Evolutionary conservation across 2,888 invertebrate species (phyloP).

Genomic region (Drosophila mayaguana): DNA sequence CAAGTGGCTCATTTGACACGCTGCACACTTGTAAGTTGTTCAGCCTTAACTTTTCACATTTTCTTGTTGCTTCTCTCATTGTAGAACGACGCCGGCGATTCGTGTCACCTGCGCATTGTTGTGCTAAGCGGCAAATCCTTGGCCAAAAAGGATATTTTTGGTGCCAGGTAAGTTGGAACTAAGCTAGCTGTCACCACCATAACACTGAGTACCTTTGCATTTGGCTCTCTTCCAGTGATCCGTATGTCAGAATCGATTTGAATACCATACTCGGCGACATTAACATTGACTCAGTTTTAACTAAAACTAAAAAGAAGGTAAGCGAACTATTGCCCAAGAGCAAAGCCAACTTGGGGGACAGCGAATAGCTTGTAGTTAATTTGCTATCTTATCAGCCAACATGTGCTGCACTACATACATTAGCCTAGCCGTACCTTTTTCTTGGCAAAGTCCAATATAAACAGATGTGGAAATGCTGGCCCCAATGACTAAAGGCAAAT

Average conservation of each 20-base stretch:
- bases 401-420: conserved; percentile 9
- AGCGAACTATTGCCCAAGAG: conserved; percentile 4
- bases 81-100: conserved; percentile 91
- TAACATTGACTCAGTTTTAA: conserved; percentile 95
- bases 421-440: conserved; percentile 2
- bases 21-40: conserved; percentile 4
- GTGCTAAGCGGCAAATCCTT: conserved; percentile 95
- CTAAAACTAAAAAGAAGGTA: conserved; percentile 98
- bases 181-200: no score
- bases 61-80: conserved; percentile 71
- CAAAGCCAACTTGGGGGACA: background rate
- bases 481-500: conserved; percentile 13
- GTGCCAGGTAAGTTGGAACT: conserved; percentile 91
- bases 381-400: conserved; percentile 59
- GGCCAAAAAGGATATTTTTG: conserved; percentile 99
- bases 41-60: conserved; percentile 19
- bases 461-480: conserved; percentile 13
- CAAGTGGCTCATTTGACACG: conserved; percentile 47
- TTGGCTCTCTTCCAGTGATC: conserved; percentile 90
- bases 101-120: conserved; percentile 93
- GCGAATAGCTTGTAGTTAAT: background rate
- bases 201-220: background rate
- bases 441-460: conserved; percentile 10
- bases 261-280: conserved; percentile 94
- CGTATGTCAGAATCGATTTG: conserved; percentile 97